Conservation (phyloP, 2,888 invertebrate genomes). For the Aromia moschata region DNA sequence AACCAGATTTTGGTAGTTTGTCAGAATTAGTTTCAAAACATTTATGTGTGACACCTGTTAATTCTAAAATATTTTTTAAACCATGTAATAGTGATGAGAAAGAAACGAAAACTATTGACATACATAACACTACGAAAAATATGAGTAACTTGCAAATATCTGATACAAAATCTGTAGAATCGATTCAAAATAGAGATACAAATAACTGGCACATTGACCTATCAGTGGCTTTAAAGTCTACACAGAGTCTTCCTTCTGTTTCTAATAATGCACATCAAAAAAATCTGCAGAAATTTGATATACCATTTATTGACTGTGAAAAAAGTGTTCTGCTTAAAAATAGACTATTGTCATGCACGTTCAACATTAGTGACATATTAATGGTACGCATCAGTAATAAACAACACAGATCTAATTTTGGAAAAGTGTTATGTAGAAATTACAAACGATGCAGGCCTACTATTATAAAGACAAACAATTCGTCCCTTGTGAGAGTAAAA, state of each 20-base stretch:
- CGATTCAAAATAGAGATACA: constrained; percentile 9
- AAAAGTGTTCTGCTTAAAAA: constrained; percentile 32
- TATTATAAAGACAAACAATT: constrained; percentile 30
- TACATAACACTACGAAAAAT: constrained; percentile 16
- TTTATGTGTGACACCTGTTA: constrained; percentile 37
- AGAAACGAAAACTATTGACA: constrained; percentile 7
- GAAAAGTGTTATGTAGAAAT: constrained; percentile 63
- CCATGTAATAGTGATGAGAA: background rate
- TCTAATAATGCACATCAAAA: constrained; percentile 34
- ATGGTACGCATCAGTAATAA: constrained; percentile 36
- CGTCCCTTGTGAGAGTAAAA: constrained; percentile 44
- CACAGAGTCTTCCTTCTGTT: constrained; percentile 42
- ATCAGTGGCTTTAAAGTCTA: constrained; percentile 57
- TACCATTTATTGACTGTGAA: constrained; percentile 60
- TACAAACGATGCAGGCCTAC: constrained; percentile 31
- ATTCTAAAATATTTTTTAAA: constrained; percentile 3
- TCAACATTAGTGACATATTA: constrained; percentile 50
- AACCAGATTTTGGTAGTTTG: constrained; percentile 36
- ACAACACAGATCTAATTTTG: constrained; percentile 63
- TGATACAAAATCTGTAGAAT: constrained; percentile 19
- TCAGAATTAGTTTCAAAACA: constrained; percentile 47
- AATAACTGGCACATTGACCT: constrained; percentile 60
- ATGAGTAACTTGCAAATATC: constrained; percentile 21
- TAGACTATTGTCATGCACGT: constrained; percentile 47
- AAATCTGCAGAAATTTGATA: constrained; percentile 52